Base-by-base conservation (phyloP, 2,888 invertebrate species). In the Trilocha varians region DNA sequence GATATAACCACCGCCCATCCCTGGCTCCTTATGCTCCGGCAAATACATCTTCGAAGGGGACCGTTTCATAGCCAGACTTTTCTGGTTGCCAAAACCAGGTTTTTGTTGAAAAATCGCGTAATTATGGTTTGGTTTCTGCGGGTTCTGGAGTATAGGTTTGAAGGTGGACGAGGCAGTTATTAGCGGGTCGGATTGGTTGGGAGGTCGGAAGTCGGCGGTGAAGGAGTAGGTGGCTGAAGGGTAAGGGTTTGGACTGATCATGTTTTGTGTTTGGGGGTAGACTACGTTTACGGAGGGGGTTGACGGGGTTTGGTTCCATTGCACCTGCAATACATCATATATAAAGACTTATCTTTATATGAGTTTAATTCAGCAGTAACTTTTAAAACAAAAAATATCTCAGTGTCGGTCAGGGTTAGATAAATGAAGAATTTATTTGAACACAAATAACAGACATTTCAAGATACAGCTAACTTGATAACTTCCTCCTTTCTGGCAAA, bases 221-320 rank as follows among this genome's bases (percentile, higher is more conserved):
- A 94, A 93, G 36, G 93, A 93, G 61, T 94, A 94, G 0, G 93
- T 93, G 18, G 93, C 90, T 35, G 91, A 91, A 0, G 89, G 87
- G 62, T 92, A 91, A 39, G 88, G 73, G 16, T 88, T 86, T 1
- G 92, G 91, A 59, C 90, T 91, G 41, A 92, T 78, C 33, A 91
- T 78, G 54, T 88, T 88, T 47, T 86, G 87, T 25, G 87, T 82
- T 55, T 89, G 91, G 37, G 90, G 91, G 69, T 89, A 91, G 16
- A 90, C 87, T 16, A 89, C 89, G 71, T 89, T 89, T 2, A 89
- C 88, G 0, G 90, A 88, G 1, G 91, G 89, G 0, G 89, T 64
- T 14, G 88, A 61, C 11, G 85, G 76, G 57, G 90, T 91, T 47
- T 91, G 90, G 48, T 90, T 90, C 93, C 93, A 93, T 74, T 93